phyloP scores from a whole-genome alignment of 2,888 invertebrate species.

The Trichogramma dendrolimi region DNA sequence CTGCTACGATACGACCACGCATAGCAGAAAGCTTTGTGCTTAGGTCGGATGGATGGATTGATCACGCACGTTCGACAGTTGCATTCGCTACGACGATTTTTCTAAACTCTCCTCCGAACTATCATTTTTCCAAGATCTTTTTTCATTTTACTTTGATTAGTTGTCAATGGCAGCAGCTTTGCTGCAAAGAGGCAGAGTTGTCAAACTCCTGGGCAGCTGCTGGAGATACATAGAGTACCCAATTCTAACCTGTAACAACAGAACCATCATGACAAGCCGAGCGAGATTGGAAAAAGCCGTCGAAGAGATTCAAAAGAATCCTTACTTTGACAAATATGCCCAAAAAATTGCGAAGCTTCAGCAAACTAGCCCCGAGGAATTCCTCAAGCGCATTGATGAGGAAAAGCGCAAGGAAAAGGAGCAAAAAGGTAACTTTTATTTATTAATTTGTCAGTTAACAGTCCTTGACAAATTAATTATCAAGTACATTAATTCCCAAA shows the following conservation, averaged over 20 bases:
- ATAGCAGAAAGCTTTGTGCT: too few relatives aligned
- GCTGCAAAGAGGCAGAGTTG: slow-evolving; percentile 24
- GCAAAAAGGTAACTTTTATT: slow-evolving; percentile 43
- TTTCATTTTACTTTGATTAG: background rate
- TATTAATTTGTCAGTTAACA: background rate
- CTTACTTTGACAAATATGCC: slow-evolving; percentile 79
- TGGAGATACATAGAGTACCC: background rate
- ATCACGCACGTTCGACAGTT: too few relatives aligned
- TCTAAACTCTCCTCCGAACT: too few relatives aligned
- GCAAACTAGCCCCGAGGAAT: slow-evolving; percentile 72
- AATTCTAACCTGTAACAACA: slow-evolving; percentile 23
- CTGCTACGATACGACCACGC: too few relatives aligned
- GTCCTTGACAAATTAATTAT: too few relatives aligned
- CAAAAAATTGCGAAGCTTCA: slow-evolving; percentile 71
- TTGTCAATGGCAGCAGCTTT: slow-evolving; percentile 34
- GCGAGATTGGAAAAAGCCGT: slow-evolving; percentile 53
- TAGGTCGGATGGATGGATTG: too few relatives aligned
- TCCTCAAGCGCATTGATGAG: slow-evolving; percentile 62
- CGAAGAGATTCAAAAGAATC: slow-evolving; percentile 61
- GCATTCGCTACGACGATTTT: too few relatives aligned
- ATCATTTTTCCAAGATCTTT: too few relatives aligned
- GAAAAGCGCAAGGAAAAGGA: slow-evolving; percentile 47
- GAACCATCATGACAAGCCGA: slow-evolving; percentile 51
- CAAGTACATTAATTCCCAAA: too few relatives aligned
- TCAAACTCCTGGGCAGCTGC: slow-evolving; percentile 6